Base-by-base conservation (phyloP, 2,888 invertebrate species). In the Steromphala cineraria region DNA sequence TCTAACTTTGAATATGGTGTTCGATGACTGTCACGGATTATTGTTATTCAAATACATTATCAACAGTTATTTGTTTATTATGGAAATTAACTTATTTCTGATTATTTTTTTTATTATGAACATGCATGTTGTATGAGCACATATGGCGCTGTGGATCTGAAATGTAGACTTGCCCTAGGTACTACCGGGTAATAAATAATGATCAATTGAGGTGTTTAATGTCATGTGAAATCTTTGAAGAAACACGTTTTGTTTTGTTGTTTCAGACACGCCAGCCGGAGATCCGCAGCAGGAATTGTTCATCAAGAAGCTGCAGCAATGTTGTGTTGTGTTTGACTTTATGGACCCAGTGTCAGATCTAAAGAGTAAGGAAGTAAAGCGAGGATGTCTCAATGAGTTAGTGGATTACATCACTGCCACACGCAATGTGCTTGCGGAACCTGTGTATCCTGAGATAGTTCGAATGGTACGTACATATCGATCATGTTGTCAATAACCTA, bases 291-390 rank as follows among this genome's bases (percentile, higher is more conserved):
- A 99, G 94, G 98, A 98, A 87, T 94, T 99, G 89, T 98, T 99
- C 94, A 96, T 99, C 89, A 97, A 98, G 93, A 99, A 99, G 94
- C 95, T 99, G 92, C 96, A 98, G 91, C 99, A 99, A 95, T 99
- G 99, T 94, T 99, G 99, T 94, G 98, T 99, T 90, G 96, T 98
- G 84, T 99, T 99, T 95, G 99, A 99, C 95, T 99, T 99, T 94
- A 97, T 98, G 95, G 96, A 96, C 95, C 99, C 99, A 75, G 96
- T 99, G 86, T 97, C 98, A 88, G 99, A 99, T 94, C 95, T 99
- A 93, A 99, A 99, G 95, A 98, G 98, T 95, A 99, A 99, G 94
- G 99, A 99, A 95, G 97, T 99, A 86, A 99, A 99, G 94, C 96
- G 99, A 90, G 97, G 97, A 82, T 98, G 99, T 82, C 95, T 99